These are phyloP conservation scores for Holothuria leucospilota DNA, from an alignment of 53 echinoderm and acorn worm genomes.

Conservation along the genomic window DNA sequence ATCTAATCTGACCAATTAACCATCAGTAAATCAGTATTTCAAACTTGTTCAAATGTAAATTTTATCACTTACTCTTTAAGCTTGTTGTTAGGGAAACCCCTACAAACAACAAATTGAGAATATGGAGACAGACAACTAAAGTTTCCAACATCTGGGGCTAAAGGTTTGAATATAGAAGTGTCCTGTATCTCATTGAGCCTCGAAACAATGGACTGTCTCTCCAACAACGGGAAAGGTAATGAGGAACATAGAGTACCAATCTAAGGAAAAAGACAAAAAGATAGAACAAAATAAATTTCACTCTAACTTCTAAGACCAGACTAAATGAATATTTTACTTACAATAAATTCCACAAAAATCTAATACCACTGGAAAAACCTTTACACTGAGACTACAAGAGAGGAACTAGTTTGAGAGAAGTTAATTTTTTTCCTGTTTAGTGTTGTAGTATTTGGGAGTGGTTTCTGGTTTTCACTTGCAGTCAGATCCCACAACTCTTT, in stretches of 20 bases:
- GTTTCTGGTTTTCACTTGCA: too few relatives aligned
- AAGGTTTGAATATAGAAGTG: slow-evolving; percentile 62
- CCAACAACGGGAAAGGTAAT: slow-evolving; percentile 77
- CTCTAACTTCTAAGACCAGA: too few relatives aligned
- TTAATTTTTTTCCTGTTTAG: too few relatives aligned
- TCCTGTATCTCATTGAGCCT: slow-evolving; percentile 57
- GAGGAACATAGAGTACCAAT: slow-evolving; percentile 66
- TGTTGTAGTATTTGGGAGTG: too few relatives aligned
- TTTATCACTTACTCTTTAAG: slow-evolving; percentile 63
- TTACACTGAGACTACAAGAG: too few relatives aligned
- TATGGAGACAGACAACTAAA: slow-evolving; percentile 54
- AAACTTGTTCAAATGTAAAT: background rate
- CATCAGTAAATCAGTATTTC: background rate
- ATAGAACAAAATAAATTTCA: background rate
- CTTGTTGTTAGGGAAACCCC: slow-evolving; percentile 75
- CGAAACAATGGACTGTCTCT: slow-evolving; percentile 65
- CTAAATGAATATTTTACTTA: too few relatives aligned
- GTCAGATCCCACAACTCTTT: too few relatives aligned
- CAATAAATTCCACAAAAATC: too few relatives aligned
- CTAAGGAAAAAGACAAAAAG: slow-evolving; percentile 32
- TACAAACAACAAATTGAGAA: slow-evolving; percentile 82
- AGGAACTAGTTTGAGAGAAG: too few relatives aligned
- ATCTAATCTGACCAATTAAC: background rate
- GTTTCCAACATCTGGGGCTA: slow-evolving; percentile 74
- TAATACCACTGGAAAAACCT: too few relatives aligned